These are phyloP conservation scores for Antigone vipio DNA, from an alignment of 2,113 vertebrate species.

Conservation along the genomic window DNA sequence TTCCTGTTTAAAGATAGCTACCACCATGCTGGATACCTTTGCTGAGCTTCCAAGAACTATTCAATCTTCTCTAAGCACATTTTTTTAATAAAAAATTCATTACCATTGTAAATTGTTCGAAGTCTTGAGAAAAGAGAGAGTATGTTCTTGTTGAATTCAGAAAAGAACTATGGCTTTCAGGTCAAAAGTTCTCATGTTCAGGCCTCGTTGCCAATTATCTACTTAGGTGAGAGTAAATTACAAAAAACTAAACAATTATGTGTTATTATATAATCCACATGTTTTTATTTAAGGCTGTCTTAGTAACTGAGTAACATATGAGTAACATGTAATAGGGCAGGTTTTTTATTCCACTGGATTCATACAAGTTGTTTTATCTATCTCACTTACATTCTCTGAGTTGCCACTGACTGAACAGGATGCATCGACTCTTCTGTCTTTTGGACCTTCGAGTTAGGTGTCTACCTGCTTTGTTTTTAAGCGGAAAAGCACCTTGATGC, in stretches of 20 bases:
- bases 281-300: constrained; percentile 17
- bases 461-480: background rate
- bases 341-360: background rate
- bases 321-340: background rate
- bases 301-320: background rate
- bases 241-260: background rate
- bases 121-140: background rate
- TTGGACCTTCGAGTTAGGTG: background rate
- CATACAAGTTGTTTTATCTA: background rate
- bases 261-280: background rate
- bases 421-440: background rate
- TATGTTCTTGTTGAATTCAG: background rate
- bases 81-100: background rate
- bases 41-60: background rate
- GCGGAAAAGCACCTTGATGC: background rate
- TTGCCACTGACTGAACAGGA: background rate
- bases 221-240: constrained; percentile 3
- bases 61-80: background rate
- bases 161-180: background rate
- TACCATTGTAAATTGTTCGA: background rate
- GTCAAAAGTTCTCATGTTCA: constrained; percentile 33
- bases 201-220: background rate
- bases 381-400: background rate
- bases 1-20: background rate
- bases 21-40: background rate